Base-by-base conservation (phyloP, 2,113 vertebrate genomes). In the Tiliqua scincoides region DNA sequence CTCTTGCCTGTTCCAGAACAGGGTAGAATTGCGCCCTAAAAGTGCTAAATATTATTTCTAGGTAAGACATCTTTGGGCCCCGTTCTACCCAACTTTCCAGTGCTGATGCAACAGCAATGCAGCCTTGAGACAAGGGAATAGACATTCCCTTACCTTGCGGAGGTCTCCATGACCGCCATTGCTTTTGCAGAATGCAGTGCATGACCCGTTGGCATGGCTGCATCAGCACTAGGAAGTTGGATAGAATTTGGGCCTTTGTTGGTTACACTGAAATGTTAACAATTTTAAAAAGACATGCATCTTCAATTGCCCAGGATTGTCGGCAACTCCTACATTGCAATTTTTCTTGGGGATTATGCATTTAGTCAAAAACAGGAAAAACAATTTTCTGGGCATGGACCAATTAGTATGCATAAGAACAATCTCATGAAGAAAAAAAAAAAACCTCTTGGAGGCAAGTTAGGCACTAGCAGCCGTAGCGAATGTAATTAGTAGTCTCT, bases 331-430 rank as follows among this genome's bases (percentile, higher is more conserved):
- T 78, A 61, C 35, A 37, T n/a, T 77, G 30, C 75, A 23, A 30
- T 30, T 77, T 35, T 77, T 77, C 30, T 77, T 23, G 74, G 32
- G 37, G 3, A 67, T 27, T 79, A 23, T 85, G 1, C 0, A 54
- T 78, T 83, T 71, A 0, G 2, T 84, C 30, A 1, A 63, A 59
- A 40, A 79, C 86, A 78, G 14, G 77, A 40, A 68, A 8, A 74
- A 2, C 43, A 3, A 0, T 92, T 92, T 89, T 5, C 27, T 7
- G 14, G 7, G 63, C 9, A 61, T 71, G 63, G 57, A 52, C 2
- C 54, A 14, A 48, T 71, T 68, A 23, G 0, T 23, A 63, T 21
- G 2, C n/a, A 3, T 20, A 61, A 0, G 0, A 0, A 0, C 61
- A 82, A 74, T 62, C 2, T 62, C 20, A 57, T 6, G 14, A 59